Percentiles rank a stretch among this genome's conserved stretches.
phyloP scores from a whole-genome alignment of 2,797 vertebrate genomes.

The Sebastes itinus region DNA sequence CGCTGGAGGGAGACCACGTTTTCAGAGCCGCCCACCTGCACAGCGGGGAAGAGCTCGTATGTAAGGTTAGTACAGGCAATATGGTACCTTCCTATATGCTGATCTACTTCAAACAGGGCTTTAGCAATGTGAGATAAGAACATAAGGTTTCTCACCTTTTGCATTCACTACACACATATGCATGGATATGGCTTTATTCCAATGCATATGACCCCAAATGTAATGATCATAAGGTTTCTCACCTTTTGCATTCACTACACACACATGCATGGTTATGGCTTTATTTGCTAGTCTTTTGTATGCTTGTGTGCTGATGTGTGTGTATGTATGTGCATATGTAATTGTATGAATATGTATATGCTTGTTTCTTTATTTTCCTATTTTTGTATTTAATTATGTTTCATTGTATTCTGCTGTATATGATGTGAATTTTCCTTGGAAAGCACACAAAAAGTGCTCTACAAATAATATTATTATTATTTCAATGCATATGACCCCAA shows the following conservation, averaged over 20 bases:
- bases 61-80: slow-evolving; percentile 88
- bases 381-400: too few relatives aligned
- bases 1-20: slow-evolving; percentile 98
- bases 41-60: slow-evolving; percentile 97
- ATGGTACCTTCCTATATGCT: not conserved
- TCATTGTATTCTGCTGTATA: too few relatives aligned
- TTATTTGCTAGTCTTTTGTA: not conserved
- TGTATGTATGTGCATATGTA: too few relatives aligned
- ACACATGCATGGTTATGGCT: not conserved
- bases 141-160: not conserved
- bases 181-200: not conserved
- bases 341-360: too few relatives aligned
- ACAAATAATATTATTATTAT: not conserved
- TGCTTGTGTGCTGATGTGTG: too few relatives aligned
- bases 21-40: slow-evolving; percentile 97
- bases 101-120: too few relatives aligned
- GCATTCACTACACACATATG: not conserved
- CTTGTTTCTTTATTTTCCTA: too few relatives aligned
- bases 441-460: too few relatives aligned
- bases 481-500: too few relatives aligned
- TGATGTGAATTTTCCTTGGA: too few relatives aligned
- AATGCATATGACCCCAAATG: not conserved
- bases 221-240: too few relatives aligned
- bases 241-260: not conserved
- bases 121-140: not conserved